phyloP scores from a whole-genome alignment of 1,140 invertebrate species.

The Drosophila equinoxialis region DNA sequence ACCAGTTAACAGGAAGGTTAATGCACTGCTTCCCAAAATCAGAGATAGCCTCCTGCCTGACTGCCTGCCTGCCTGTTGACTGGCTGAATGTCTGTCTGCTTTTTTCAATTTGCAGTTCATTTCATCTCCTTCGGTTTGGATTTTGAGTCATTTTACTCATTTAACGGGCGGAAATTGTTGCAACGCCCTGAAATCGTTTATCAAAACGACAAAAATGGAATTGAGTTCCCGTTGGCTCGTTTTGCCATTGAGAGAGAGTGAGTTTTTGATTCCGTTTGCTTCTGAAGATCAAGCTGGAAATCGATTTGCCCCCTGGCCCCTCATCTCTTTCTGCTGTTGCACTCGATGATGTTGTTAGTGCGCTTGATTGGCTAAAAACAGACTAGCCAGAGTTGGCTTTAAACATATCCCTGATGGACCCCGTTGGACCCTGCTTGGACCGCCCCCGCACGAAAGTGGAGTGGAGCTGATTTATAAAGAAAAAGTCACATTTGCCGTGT shows the following conservation, averaged over 20 bases:
- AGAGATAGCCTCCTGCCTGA: constrained; percentile 21
- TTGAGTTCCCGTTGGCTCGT: constrained; percentile 64
- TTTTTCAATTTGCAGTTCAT: constrained; percentile 74
- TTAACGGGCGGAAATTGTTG: constrained; percentile 80
- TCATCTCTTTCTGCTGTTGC: constrained; percentile 42
- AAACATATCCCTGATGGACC: background rate
- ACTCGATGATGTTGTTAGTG: no score
- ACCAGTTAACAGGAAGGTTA: constrained; percentile 49
- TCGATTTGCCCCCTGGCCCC: constrained; percentile 78
- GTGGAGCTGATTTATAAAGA: background rate
- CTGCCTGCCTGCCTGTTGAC: background rate
- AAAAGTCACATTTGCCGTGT: constrained; percentile 49
- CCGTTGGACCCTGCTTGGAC: no score
- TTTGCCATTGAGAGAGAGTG: constrained; percentile 25
- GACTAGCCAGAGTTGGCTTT: background rate
- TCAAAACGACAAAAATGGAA: constrained; percentile 81
- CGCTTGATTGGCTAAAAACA: constrained; percentile 20
- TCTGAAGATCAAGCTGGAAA: constrained; percentile 53
- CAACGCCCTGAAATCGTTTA: constrained; percentile 81
- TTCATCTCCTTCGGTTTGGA: constrained; percentile 35
- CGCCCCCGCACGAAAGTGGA: background rate
- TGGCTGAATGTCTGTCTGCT: background rate
- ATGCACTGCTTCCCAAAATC: constrained; percentile 54
- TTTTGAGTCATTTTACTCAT: constrained; percentile 41
- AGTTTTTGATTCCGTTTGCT: constrained; percentile 22